Evolutionary conservation across 2,888 invertebrate genomes (phyloP), one percentile per base, ranked within the genome.

Genomic region (Limnephilus marmoratus): DNA sequence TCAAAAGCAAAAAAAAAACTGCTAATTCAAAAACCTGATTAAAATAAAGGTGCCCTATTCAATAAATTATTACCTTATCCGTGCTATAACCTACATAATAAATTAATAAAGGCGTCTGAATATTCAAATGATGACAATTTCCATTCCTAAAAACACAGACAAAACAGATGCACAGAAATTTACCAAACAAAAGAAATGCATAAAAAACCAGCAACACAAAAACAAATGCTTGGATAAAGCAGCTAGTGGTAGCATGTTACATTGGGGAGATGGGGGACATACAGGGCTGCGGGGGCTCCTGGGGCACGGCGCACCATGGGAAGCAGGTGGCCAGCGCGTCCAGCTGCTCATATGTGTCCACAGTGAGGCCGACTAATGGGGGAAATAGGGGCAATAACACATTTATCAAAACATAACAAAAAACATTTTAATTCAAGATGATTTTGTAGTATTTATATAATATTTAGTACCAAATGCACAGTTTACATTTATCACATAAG

Each of bases 241-340:
- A 31, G 49, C 18, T 86, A 83, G 24, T 37, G 83, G 41, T 34
- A n/a, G 37, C 37, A 34, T 31, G 15, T 68, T 12, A 18, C 24
- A 83, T n/a, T 82, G 83, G 83, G 83, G 31, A 68, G 53, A 18
- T 83, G 34, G 13, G 31, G 93, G 89, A 94, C 96, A 95, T 96
- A 96, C 96, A 95, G 95, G 95, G 95, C 94, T 95, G 95, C 92
- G 95, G 95, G 94, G 95, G 95, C 94, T 95, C 95, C 94, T 95
- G 96, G 93, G 95, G 95, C 94, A 95, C 95, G 92, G 96, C 96
- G 95, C 98, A 98, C 97, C 97, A 98, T 94, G 98, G 97, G 95
- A 98, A 97, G 95, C 97, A 98, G 94, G 97, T 97, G 94, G 97
- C 97, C 96, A 97, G 96, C 94, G 97, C 97, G 96, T 97, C 97